Base-by-base conservation (phyloP, 2,888 invertebrate species). In the Pimpla rufipes region DNA sequence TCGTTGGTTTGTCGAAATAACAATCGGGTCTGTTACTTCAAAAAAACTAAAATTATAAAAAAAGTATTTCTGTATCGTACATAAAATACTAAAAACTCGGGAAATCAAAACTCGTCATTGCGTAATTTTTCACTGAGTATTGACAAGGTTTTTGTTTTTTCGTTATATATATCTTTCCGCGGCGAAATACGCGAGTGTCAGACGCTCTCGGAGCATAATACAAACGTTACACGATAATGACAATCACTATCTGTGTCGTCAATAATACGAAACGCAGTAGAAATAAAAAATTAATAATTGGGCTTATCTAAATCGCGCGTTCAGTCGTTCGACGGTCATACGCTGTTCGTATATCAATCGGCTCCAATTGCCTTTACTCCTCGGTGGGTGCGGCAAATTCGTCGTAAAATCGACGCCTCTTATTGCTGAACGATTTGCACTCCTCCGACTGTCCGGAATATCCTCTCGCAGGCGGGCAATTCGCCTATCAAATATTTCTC, bases 401-500 rank as follows among this genome's bases (percentile, higher is more conserved):
- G 16, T 62, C 37, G n/a, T 40, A 6, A 62, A 21, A 40, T 0
- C 8, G 40, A 40, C n/a, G 21, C 10, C 13, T 79, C 45, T n/a
- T n/a, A 73, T 18, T 52, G 45, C 18, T 74, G 35, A 6, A 79
- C 79, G 8, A 92, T 77, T 21, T 93, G 94, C 42, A 95, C 94
- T 16, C 96, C 96, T 0, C 95, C 95, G 0, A 94, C 94, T 52
- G 94, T 94, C 5, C 96, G 95, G 92, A 96, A 97, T 90, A 97
- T 95, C 86, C 97, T 95, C 89, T 97, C 96, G 18, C 94, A 94
- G 85, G 95, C 91, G 0, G 97, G 97, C 23, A 98, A 94, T 89
- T 96, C 96, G 0, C 98, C 98, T 29, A 98, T 95, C 1, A 96
- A 93, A 92, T 96, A 97, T n/a, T 95, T 94, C 55, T 96, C 95